phyloP scores from a whole-genome alignment of 1,140 invertebrate species.

The Drosophila orosa region DNA sequence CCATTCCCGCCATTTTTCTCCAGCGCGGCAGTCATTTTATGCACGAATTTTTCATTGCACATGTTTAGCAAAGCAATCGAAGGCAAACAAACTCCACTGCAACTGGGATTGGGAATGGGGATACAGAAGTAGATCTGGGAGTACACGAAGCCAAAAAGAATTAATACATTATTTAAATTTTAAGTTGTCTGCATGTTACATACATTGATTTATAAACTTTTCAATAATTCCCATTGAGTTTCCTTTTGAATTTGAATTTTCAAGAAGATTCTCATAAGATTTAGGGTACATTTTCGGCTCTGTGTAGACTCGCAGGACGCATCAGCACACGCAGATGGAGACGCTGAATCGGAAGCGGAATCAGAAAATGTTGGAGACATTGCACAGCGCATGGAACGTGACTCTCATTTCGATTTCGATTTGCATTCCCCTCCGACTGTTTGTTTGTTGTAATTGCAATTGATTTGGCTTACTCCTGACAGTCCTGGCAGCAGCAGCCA shows the following conservation, averaged over 20 bases:
- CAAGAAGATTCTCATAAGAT: too few relatives aligned
- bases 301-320: neutral
- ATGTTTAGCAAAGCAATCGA: constrained; percentile 57
- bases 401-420: constrained; percentile 58
- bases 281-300: neutral
- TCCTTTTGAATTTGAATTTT: too few relatives aligned
- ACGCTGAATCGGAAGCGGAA: constrained; percentile 9
- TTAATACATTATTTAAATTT: too few relatives aligned
- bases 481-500: constrained; percentile 4
- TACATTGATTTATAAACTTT: too few relatives aligned
- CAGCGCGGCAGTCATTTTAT: constrained; percentile 37
- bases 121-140: neutral
- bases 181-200: too few relatives aligned
- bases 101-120: neutral
- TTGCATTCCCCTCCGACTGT: constrained; percentile 31
- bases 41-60: constrained; percentile 53
- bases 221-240: too few relatives aligned
- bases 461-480: constrained; percentile 47
- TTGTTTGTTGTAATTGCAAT: constrained; percentile 59
- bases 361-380: constrained; percentile 38
- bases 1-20: constrained; percentile 2
- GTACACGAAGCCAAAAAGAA: neutral
- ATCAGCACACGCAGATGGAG: constrained; percentile 6
- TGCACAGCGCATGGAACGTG: constrained; percentile 40
- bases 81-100: constrained; percentile 41